Conservation (phyloP, 2,888 invertebrate species). For the Caenorhabditis sp. region DNA sequence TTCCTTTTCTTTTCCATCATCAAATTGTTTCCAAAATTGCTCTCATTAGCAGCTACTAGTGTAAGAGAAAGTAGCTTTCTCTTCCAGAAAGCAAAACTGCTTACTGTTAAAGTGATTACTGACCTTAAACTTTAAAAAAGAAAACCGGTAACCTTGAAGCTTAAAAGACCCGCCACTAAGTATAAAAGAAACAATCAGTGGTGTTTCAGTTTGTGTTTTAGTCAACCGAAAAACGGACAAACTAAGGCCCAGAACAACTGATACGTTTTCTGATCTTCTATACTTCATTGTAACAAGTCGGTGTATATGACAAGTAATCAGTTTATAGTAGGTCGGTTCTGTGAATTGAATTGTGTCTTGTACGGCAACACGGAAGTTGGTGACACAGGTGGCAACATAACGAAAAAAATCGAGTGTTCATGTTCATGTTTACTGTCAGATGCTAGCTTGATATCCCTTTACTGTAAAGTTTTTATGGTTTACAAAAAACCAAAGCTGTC, state of each 20-base stretch:
- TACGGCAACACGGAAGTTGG: slow-evolving; percentile 42
- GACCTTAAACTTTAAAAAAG: slow-evolving; percentile 23
- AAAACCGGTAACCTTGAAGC: slow-evolving; percentile 34
- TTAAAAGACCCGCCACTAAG: neutral
- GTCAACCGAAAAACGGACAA: neutral
- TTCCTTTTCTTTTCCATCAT: slow-evolving; percentile 13
- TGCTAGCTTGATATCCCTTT: slow-evolving; percentile 42
- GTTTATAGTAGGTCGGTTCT: slow-evolving; percentile 21
- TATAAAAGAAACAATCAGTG: slow-evolving; percentile 28
- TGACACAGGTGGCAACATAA: slow-evolving; percentile 16
- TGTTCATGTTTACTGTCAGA: slow-evolving; percentile 46
- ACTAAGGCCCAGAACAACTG: slow-evolving; percentile 23
- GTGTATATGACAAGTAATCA: slow-evolving; percentile 49
- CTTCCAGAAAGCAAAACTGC: slow-evolving; percentile 11
- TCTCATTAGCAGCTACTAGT: slow-evolving; percentile 18
- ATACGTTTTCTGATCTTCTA: slow-evolving; percentile 57
- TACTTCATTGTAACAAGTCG: slow-evolving; percentile 35
- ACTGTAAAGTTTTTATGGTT: slow-evolving; percentile 54
- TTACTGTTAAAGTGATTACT: slow-evolving; percentile 4
- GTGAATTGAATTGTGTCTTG: slow-evolving; percentile 55
- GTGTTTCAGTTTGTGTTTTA: slow-evolving; percentile 38
- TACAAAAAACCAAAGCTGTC: slow-evolving; percentile 41
- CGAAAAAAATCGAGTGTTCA: slow-evolving; percentile 26
- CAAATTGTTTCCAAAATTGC: slow-evolving; percentile 12
- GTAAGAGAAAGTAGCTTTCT: slow-evolving; percentile 16